Evolutionary conservation across 2,888 invertebrate genomes (phyloP).

Genomic region (Lasius fuliginosus): DNA sequence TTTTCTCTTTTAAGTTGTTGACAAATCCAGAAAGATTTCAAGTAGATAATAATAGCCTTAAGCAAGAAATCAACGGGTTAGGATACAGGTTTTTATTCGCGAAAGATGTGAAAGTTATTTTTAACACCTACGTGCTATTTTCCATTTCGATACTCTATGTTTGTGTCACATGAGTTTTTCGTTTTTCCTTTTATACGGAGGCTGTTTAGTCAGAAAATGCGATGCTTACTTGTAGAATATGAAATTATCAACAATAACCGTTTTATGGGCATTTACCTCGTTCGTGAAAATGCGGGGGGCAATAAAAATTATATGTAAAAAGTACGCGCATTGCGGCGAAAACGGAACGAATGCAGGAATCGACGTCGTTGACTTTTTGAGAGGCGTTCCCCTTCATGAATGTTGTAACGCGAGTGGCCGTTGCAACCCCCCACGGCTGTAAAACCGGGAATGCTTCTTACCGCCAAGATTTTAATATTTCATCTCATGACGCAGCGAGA

Average conservation of each 20-base stretch:
- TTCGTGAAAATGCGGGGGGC: neutral
- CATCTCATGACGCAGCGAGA: constrained; percentile 61
- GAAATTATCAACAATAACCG: constrained; percentile 23
- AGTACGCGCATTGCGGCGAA: constrained; percentile 24
- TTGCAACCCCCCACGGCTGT: constrained; percentile 48
- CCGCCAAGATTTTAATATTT: constrained; percentile 78
- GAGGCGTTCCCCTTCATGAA: constrained; percentile 61
- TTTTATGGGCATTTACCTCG: constrained; percentile 25
- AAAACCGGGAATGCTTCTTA: constrained; percentile 65
- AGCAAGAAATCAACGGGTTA: neutral
- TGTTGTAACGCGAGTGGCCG: constrained; percentile 57
- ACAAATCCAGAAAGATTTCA: constrained; percentile 1
- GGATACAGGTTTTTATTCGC: neutral
- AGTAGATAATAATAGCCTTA: neutral
- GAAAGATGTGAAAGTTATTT: neutral
- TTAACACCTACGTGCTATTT: neutral
- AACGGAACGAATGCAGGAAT: constrained; percentile 45
- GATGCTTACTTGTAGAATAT: neutral
- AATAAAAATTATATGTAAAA: constrained; percentile 66
- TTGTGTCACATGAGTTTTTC: neutral
- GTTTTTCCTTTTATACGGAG: neutral
- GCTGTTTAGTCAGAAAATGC: neutral
- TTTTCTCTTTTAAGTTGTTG: neutral
- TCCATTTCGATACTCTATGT: neutral
- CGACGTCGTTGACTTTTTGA: constrained; percentile 61